Evolutionary conservation across 2,888 invertebrate genomes (phyloP).

Genomic region (Chrysodeixis includens): DNA sequence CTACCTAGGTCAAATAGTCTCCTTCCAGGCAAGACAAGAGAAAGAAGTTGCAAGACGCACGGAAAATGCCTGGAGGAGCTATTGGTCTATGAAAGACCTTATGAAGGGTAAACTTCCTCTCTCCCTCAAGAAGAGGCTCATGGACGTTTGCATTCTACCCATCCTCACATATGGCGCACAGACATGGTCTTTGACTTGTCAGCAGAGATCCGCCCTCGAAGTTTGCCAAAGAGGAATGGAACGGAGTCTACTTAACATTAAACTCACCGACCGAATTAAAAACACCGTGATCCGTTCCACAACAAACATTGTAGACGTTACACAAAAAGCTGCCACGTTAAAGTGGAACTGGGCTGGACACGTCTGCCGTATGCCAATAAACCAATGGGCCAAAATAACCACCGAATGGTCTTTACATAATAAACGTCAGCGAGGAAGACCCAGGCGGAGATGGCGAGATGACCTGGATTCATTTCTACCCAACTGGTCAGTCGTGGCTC

Average conservation of each 20-base stretch:
- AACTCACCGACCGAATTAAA: too few species aligned
- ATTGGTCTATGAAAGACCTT: constrained; percentile 3
- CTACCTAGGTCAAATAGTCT: constrained; percentile 3
- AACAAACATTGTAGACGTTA: too few species aligned
- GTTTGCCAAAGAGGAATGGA: constrained; percentile 1
- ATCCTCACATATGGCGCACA: background rate
- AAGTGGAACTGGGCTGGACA: too few species aligned
- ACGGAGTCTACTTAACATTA: background rate
- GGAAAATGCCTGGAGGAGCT: constrained; percentile 9
- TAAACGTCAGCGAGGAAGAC: too few species aligned
- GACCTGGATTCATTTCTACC: too few species aligned
- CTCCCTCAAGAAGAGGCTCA: background rate
- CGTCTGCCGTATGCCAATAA: background rate
- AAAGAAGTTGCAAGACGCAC: constrained; percentile 7
- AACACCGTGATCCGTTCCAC: too few species aligned
- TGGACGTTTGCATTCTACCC: background rate
- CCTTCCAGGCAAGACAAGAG: constrained; percentile 7
- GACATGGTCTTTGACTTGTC: constrained; percentile 3
- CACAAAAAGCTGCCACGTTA: too few species aligned
- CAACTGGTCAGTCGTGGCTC: too few species aligned
- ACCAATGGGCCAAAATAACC: too few species aligned
- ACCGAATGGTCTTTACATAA: too few species aligned
- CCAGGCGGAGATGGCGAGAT: too few species aligned
- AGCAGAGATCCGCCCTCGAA: background rate
- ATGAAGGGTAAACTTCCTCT: too few species aligned